A percentile compares a stretch with the other conserved stretches of the same genome.
These are phyloP conservation scores for Chaetogeoica ovagalla DNA, from an alignment of 2,888 invertebrate species.

Conservation along the genomic window DNA sequence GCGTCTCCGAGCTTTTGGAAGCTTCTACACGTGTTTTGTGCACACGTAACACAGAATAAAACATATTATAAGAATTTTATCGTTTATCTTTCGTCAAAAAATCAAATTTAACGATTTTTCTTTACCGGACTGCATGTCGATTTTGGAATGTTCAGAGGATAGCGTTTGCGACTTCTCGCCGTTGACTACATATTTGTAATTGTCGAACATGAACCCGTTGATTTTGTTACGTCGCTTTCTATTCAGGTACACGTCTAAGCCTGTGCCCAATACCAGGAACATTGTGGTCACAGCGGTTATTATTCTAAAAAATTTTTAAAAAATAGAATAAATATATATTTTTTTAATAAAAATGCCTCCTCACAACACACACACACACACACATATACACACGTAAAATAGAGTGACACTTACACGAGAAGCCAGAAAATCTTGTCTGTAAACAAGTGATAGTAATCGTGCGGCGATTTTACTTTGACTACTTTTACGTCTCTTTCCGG, in stretches of 20 bases:
- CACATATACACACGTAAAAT: too few relatives aligned
- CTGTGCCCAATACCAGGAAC: conserved; percentile 56
- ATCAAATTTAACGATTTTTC: not conserved
- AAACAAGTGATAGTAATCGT: conserved; percentile 69
- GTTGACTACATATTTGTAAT: conserved; percentile 57
- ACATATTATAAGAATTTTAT: not conserved
- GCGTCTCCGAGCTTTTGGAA: conserved; percentile 25
- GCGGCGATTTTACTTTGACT: conserved; percentile 62
- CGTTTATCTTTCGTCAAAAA: not conserved
- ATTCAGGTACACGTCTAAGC: conserved; percentile 56
- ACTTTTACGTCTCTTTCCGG: conserved; percentile 55
- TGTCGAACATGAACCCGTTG: conserved; percentile 57
- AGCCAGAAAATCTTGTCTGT: conserved; percentile 70
- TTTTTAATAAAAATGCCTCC: too few relatives aligned
- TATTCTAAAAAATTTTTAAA: conserved; percentile 54
- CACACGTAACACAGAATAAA: not conserved
- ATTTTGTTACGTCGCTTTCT: conserved; percentile 53
- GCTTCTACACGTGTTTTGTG: not conserved
- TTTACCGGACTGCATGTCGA: conserved; percentile 52
- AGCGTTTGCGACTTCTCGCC: conserved; percentile 46
- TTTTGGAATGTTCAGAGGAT: conserved; percentile 46
- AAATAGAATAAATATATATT: not conserved
- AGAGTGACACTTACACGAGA: conserved; percentile 65
- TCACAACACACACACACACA: too few relatives aligned
- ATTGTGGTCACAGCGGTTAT: conserved; percentile 54